Percentiles rank a stretch among this genome's conserved stretches.
Conservation (phyloP, 35 echinoderm and acorn worm genomes). For the Chiridota heheva region DNA sequence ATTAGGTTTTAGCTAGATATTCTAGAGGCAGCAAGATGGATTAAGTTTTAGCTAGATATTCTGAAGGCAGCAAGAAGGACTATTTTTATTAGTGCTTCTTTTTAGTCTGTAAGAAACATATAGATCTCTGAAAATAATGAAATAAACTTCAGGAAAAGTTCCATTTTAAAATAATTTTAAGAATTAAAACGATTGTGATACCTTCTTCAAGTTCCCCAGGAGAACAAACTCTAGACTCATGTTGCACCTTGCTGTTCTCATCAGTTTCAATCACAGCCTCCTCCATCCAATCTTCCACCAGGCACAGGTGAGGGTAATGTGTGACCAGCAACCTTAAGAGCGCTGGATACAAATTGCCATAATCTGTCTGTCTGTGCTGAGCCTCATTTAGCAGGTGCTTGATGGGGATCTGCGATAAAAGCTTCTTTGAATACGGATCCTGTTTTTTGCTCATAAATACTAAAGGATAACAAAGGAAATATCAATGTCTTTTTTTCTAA, state of each 20-base stretch:
- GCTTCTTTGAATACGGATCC: conserved; percentile 73
- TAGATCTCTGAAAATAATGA: no score
- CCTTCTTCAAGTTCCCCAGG: no score
- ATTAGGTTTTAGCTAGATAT: no score
- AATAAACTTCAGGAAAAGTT: no score
- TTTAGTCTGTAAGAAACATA: no score
- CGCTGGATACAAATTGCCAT: conserved; percentile 74
- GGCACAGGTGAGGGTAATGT: conserved; percentile 96
- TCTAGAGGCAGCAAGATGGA: no score
- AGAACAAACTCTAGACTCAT: no score
- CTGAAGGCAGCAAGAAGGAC: no score
- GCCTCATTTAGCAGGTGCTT: conserved; percentile 85
- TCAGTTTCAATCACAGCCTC: conserved; percentile 48
- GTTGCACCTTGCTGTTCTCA: no score
- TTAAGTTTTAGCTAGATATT: no score
- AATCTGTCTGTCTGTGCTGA: conserved; percentile 71
- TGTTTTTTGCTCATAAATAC: conserved; percentile 69
- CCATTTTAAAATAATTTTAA: no score
- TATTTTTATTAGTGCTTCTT: no score
- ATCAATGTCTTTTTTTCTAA: neutral
- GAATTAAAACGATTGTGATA: neutral
- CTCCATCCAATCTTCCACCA: conserved; percentile 91
- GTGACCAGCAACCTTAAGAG: conserved; percentile 81
- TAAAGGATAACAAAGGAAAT: conserved; percentile 15
- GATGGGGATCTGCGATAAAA: conserved; percentile 85